Evolutionary conservation across 2,888 invertebrate species (phyloP), one percentile per base, ranked within the genome.

Genomic region (Torymus aiolomorphi): DNA sequence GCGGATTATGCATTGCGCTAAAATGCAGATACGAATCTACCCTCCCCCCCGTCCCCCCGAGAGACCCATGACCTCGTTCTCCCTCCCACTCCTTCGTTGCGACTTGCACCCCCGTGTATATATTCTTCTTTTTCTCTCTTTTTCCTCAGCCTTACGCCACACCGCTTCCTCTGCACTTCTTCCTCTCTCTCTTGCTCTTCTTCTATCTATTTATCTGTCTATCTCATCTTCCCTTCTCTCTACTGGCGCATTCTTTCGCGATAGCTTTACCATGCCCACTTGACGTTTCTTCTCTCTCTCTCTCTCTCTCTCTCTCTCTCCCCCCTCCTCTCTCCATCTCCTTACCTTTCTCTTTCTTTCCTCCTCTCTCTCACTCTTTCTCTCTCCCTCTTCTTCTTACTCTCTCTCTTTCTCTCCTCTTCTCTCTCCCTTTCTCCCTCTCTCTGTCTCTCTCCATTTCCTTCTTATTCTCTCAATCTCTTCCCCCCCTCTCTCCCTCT

Each of bases 11-110:
- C 81, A 82, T 80, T 82, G 83, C 80, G 81, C 80, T 83, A 82
- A 84, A 83, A 82, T 83, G 82, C 81, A 84, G 83, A 83, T 84
- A 84, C 82, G 81, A 83, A 83, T 81, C 70, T 52, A 1, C 20
- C 20, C 20, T 1, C 20, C 20, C 20, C 20, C 1, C 20, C 20
- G 1, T 76, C 66, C 51, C 63, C 65, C 31, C 18, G 24, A 42
- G 80, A 78, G 82, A 82, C 66, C 69, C 74, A 80, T 82, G 82
- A 82, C 81, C 83, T 77, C 76, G 54, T 83, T 83, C 61, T 52
- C 59, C 54, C 51, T 31, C 24, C 70, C 13, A 16, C 69, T 18
- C 52, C 49, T 59, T 18, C 49, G 57, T 57, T 52, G 31, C 31
- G 4, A 31, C 31, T 31, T 31, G 31, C 31, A 31, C 31, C 31